Percentiles rank a stretch among this genome's conserved stretches.
Evolutionary conservation across 2,797 vertebrate species (phyloP).

Genomic region (Tarsius wallacei): DNA sequence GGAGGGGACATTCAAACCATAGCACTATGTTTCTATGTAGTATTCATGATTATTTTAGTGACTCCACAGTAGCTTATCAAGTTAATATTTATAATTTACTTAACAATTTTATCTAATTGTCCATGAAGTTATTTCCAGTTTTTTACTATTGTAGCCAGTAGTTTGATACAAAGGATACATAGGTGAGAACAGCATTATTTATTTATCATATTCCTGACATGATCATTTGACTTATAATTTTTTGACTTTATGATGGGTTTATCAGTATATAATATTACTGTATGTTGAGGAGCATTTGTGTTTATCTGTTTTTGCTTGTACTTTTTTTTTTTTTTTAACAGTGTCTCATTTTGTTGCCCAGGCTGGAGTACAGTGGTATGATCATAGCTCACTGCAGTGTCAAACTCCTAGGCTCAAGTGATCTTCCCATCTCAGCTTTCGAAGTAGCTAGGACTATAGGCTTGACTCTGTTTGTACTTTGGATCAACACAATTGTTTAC

Average conservation of each 20-base stretch:
- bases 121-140: background rate
- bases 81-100: constrained; percentile 12
- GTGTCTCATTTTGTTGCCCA: no score
- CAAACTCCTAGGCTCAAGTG: no score
- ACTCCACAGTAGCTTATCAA: background rate
- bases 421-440: no score
- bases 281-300: no score
- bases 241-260: background rate
- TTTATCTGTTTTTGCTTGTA: no score
- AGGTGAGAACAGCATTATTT: background rate
- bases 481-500: background rate
- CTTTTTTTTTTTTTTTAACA: no score
- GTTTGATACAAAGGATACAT: background rate
- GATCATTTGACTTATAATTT: background rate
- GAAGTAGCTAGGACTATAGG: background rate
- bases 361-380: no score
- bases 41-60: constrained; percentile 24
- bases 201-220: background rate
- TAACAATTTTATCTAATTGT: background rate
- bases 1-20: background rate
- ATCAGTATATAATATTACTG: no score
- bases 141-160: background rate
- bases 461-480: background rate
- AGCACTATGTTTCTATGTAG: background rate
- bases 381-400: no score